These are phyloP conservation scores for Monochamus alternatus DNA, from an alignment of 2,888 invertebrate genomes.

Conservation along the genomic window DNA sequence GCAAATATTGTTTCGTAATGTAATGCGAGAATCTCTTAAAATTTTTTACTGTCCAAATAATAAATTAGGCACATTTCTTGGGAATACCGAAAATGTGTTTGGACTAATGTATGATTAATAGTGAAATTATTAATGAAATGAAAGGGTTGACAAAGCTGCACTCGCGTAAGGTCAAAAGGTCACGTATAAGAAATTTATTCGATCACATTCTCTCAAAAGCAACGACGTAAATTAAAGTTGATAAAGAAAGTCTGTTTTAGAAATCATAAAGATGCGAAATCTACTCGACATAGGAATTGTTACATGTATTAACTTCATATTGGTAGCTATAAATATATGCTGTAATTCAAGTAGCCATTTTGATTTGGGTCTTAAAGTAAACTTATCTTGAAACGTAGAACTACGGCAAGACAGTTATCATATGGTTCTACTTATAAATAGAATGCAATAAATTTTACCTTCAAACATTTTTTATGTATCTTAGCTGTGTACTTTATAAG, in stretches of 20 bases:
- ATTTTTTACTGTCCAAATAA: no score
- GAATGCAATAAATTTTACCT: no score
- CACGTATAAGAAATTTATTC: constrained; percentile 9
- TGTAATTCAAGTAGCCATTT: background rate
- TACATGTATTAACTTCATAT: background rate
- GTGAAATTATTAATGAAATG: constrained; percentile 10
- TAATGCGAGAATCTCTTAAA: no score
- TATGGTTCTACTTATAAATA: no score
- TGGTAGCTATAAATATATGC: background rate
- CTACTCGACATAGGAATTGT: background rate
- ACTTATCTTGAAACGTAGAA: no score
- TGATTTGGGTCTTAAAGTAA: no score
- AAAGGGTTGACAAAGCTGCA: constrained; percentile 5
- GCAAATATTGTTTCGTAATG: no score
- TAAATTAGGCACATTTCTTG: no score
- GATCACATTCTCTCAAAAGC: constrained; percentile 17
- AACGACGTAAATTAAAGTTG: constrained; percentile 1
- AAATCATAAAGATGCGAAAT: background rate
- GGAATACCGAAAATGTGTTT: no score
- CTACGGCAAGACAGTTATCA: no score
- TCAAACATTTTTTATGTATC: no score
- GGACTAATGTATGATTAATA: constrained; percentile 4
- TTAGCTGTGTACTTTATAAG: no score
- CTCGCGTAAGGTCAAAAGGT: constrained; percentile 11
- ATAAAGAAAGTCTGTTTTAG: constrained; percentile 16